These are phyloP conservation scores for Chaenodraco wilsoni DNA, from an alignment of 2,797 vertebrate species.

Conservation along the genomic window DNA sequence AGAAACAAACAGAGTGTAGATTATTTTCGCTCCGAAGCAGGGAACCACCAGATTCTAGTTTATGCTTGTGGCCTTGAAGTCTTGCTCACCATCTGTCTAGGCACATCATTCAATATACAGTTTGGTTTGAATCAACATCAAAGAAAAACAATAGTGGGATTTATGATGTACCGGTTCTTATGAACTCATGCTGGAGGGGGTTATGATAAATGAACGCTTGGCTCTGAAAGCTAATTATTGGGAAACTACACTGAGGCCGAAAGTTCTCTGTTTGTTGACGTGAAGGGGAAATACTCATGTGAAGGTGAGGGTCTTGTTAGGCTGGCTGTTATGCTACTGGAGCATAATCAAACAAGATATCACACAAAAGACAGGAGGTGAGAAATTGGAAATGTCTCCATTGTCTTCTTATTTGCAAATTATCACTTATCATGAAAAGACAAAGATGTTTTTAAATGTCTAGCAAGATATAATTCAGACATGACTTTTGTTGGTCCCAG, in stretches of 20 bases:
- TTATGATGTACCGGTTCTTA: slow-evolving; percentile 42
- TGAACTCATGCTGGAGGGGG: slow-evolving; percentile 37
- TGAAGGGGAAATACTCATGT: slow-evolving; percentile 12
- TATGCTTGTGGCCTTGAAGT: slow-evolving; percentile 32
- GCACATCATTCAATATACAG: slow-evolving; percentile 37
- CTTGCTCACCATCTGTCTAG: slow-evolving; percentile 35
- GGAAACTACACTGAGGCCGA: slow-evolving; percentile 35
- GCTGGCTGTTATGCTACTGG: background rate
- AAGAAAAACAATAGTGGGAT: slow-evolving; percentile 50
- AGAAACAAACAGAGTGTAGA: background rate
- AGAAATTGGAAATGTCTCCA: background rate
- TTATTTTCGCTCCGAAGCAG: background rate
- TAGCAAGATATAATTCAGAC: background rate
- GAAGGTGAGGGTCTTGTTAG: background rate
- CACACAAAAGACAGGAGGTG: background rate
- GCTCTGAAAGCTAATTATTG: slow-evolving; percentile 46
- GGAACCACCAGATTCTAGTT: background rate
- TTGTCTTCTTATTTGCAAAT: background rate
- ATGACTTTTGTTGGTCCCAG: background rate
- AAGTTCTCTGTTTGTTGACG: slow-evolving; percentile 31
- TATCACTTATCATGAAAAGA: background rate
- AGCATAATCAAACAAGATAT: background rate
- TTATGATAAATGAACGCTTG: slow-evolving; percentile 37
- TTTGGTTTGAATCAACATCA: slow-evolving; percentile 52
- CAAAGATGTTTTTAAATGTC: too few species aligned